Conservation (phyloP, 2,888 invertebrate species). For the Horisme vitalbata region DNA sequence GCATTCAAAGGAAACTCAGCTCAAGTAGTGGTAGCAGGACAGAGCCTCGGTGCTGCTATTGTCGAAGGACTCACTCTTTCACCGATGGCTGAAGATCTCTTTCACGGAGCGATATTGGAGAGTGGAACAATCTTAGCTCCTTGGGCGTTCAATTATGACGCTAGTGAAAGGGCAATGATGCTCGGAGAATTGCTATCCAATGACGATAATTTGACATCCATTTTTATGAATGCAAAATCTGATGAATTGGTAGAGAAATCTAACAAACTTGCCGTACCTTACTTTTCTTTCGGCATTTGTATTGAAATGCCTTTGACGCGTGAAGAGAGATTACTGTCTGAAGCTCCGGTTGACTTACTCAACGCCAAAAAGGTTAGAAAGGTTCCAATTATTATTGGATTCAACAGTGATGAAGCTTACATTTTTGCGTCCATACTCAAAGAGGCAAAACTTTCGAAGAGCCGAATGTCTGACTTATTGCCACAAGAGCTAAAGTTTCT, state of each 20-base stretch:
- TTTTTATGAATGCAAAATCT: constrained; percentile 40
- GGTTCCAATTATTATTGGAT: constrained; percentile 68
- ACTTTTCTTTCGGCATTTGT: constrained; percentile 68
- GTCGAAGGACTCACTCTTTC: constrained; percentile 60
- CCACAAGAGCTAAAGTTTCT: constrained; percentile 61
- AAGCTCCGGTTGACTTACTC: constrained; percentile 55
- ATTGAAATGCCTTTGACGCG: constrained; percentile 54
- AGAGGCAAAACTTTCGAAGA: constrained; percentile 44
- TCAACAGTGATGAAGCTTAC: constrained; percentile 67
- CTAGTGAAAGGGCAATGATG: constrained; percentile 49
- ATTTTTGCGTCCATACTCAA: constrained; percentile 58
- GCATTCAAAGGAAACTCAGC: constrained; percentile 70
- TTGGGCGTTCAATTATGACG: constrained; percentile 69
- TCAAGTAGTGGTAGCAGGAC: constrained; percentile 62
- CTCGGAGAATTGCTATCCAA: constrained; percentile 41
- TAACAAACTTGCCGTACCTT: constrained; percentile 52
- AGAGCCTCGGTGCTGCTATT: constrained; percentile 69
- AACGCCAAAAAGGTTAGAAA: constrained; percentile 40
- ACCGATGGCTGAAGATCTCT: constrained; percentile 53
- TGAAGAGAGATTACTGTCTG: constrained; percentile 58
- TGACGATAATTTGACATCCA: constrained; percentile 31
- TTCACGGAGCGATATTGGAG: constrained; percentile 67
- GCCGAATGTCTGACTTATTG: constrained; percentile 45
- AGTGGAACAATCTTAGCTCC: constrained; percentile 69
- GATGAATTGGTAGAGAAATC: constrained; percentile 49